Percentiles rank a stretch among this genome's conserved stretches.
These are phyloP conservation scores for Acanthisitta chloris DNA, from an alignment of 2,113 vertebrate genomes.

Conservation along the genomic window DNA sequence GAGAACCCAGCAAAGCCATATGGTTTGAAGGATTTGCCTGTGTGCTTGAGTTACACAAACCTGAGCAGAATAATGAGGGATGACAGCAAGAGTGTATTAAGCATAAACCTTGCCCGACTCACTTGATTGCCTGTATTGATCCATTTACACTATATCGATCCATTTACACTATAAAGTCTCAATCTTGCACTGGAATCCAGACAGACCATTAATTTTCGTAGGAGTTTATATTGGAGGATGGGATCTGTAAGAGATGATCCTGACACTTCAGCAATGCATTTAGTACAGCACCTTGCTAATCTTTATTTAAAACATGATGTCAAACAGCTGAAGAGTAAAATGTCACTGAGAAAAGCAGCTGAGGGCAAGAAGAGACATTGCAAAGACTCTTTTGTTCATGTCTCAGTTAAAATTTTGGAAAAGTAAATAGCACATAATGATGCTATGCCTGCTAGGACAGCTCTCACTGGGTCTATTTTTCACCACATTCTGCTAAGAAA, in stretches of 20 bases:
- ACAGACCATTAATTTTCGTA: slow-evolving; percentile 9
- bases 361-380: neutral
- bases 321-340: neutral
- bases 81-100: slow-evolving; percentile 20
- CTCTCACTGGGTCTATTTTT: neutral
- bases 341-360: neutral
- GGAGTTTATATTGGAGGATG: neutral
- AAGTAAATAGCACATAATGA: neutral
- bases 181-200: neutral
- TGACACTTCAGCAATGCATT: neutral
- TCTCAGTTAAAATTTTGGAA: neutral
- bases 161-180: neutral
- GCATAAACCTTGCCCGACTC: slow-evolving; percentile 14
- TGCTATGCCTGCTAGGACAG: neutral
- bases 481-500: neutral
- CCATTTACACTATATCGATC: slow-evolving; percentile 6
- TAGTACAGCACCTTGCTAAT: neutral
- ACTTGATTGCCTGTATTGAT: slow-evolving; percentile 25
- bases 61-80: neutral
- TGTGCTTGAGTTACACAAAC: neutral
- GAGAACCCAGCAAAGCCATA: neutral
- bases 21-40: neutral
- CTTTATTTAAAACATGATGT: neutral
- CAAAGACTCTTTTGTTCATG: neutral
- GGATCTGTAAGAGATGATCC: neutral